Evolutionary conservation across 2,888 invertebrate species (phyloP), one percentile per base, ranked within the genome.

Genomic region (Ochlodes sylvanus): DNA sequence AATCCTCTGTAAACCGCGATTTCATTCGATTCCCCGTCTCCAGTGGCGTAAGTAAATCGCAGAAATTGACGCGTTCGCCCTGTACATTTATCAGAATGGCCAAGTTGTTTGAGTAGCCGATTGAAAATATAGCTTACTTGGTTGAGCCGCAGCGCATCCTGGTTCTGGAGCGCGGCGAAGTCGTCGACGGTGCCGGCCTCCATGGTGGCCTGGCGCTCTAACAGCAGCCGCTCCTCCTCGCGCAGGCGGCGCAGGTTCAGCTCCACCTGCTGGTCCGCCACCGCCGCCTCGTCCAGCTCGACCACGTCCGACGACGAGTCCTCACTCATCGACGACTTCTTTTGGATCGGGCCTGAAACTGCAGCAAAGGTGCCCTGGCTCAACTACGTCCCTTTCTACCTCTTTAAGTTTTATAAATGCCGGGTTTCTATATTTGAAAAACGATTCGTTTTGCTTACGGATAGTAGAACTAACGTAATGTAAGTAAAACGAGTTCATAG

Each of bases 251-350:
- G 83, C 74, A 92, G 78, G 74, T 85, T 86, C 72, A 80, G 79
- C 75, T 92, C 92, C 76, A 92, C 70, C 47, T 87, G 85, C 0
- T 88, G 81, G 52, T 92, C 92, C 1, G 95, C 94, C 85, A 96
- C 89, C 79, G 97, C 96, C 79, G 97, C 96, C 91, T 98, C 98
- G 83, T 98, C 98, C 87, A 98, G 94, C 91, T 98, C 98, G 96
- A 98, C 97, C 92, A 97, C 96, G 88, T 98, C 98, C 79, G 98
- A 98, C 78, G 97, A 97, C 70, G 97, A 96, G 71, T 90, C 91
- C 77, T 96, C 96, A 92, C 98, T 98, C 89, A 97, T 96, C 82
- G 98, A 95, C 76, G 98, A 97, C 91, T 97, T 98, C 95, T 97
- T 97, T 94, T 96, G 95, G 88, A 97, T 96, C 93, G 97, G 97